Evolutionary conservation across 2,888 invertebrate genomes (phyloP), one percentile per base, ranked within the genome.

Genomic region (Desoria tigrina): DNA sequence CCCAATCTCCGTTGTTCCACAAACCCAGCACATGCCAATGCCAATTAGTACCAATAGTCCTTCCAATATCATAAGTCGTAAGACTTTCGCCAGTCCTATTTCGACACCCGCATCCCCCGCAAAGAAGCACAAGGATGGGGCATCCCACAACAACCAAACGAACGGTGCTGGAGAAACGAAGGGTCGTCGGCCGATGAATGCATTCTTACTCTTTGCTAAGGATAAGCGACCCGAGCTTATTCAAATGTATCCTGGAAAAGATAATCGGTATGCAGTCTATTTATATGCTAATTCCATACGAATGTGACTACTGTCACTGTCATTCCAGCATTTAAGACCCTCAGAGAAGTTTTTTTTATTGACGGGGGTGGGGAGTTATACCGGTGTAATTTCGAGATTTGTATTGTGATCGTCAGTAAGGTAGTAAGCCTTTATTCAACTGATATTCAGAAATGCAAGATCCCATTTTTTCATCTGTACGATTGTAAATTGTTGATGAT

Each of bases 201-300:
- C 82, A 1, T 84, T 83, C 76, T 80, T 84, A 79, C 76, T 84
- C 61, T 83, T 82, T 79, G 83, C 84, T 23, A 81, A 83, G 74
- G 79, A 80, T 56, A 79, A 80, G 68, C 77, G 83, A 18, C 77
- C 82, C 9, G 80, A 81, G 68, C 79, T 82, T 51, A 83, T 82
- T 42, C 82, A 82, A 69, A 78, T 79, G 69, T 80, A 80, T 76
- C 83, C 84, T 39, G 82, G 82, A 16, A 82, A 81, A 75, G 83
- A 83, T 71, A 84, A 83, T 76, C 80, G 83, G 83, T 83, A 74
- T 16, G n/a, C 7, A 21, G 24, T 39, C 37, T 26, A 56, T 37
- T 18, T 18, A 27, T 27, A 11, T 21, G 16, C 16, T 61, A 16
- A 50, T 24, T 26, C 37, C 11, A 16, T 4, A 50, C 16, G 23